Base-by-base conservation (phyloP, 2,797 vertebrate genomes). In the Acestrorhynchus altus region DNA sequence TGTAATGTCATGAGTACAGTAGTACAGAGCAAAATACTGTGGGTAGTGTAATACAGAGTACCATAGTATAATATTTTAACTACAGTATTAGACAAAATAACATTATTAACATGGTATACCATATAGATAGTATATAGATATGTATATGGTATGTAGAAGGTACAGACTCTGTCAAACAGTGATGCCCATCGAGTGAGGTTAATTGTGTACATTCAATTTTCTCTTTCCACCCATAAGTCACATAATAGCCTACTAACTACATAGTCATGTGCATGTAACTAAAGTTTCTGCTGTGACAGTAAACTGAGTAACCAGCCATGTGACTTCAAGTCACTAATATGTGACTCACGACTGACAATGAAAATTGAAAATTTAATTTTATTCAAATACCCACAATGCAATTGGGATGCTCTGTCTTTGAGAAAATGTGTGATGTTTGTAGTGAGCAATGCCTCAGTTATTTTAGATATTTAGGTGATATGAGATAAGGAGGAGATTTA, bases 291-390 rank as follows among this genome's bases (percentile, higher is more conserved):
- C 35, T 63, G 60, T 63, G n/a, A 40, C 44, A 26, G 28, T 49
- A 18, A 4, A 12, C 56, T 4, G 7, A 3, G 28, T 60, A 60
- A 60, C 57, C 28, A 40, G 31, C 49, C 67, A 70, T 18, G 22
- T 40, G 75, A 70, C 57, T 39, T 54, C 22, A 61, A 12, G 20
- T 60, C 28, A 68, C 2, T 39, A 69, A 68, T 69, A 40, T 59
- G 31, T 52, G 35, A 54, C 24, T 46, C 42, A 71, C 28, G 8
- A 60, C 16, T 52, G 20, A n/a, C 24, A 68, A 31, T 9, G 7
- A 9, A 69, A 35, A 52, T 11, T 16, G 20, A 16, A 31, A 26
- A 15, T 31, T 16, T 1, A n/a, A 12, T 67, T 47, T 67, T 18
- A 31, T 28, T n/a, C 8, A 51, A 4, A 51, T 16, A 15, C 64